Evolutionary conservation across 2,797 vertebrate genomes (phyloP).

Genomic region (Mionectes olivaceus): DNA sequence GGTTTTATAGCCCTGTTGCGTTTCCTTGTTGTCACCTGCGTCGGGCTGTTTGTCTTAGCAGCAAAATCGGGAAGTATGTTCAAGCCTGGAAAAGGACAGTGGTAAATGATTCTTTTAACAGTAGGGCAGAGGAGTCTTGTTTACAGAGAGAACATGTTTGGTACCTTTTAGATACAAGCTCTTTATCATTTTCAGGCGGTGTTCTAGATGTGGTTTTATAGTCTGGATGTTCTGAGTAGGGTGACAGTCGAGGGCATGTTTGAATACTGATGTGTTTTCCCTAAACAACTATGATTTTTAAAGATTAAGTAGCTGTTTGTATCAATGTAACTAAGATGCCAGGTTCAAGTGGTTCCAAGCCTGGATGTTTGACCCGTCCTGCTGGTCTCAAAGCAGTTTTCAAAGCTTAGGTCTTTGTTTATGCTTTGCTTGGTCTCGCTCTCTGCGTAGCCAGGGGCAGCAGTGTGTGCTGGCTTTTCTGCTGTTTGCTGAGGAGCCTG

Average conservation of each 20-base stretch:
- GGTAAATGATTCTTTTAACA: rapidly evolving
- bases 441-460: background rate
- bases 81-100: background rate
- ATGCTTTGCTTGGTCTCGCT: background rate
- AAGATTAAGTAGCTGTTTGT: background rate
- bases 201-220: background rate
- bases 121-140: background rate
- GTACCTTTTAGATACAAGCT: background rate
- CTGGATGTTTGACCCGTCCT: background rate
- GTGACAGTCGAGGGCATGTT: background rate
- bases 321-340: background rate
- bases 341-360: background rate
- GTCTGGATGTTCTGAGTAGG: background rate
- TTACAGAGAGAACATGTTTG: rapidly evolving
- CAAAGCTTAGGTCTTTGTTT: background rate
- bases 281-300: background rate
- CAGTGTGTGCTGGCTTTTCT: background rate
- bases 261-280: background rate
- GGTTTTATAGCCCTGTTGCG: background rate
- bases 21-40: background rate
- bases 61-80: background rate
- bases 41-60: background rate
- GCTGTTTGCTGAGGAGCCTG: background rate
- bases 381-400: background rate
- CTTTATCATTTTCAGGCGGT: rapidly evolving